These are phyloP conservation scores for Acanthopagrus latus DNA, from an alignment of 2,797 vertebrate species.

Conservation along the genomic window DNA sequence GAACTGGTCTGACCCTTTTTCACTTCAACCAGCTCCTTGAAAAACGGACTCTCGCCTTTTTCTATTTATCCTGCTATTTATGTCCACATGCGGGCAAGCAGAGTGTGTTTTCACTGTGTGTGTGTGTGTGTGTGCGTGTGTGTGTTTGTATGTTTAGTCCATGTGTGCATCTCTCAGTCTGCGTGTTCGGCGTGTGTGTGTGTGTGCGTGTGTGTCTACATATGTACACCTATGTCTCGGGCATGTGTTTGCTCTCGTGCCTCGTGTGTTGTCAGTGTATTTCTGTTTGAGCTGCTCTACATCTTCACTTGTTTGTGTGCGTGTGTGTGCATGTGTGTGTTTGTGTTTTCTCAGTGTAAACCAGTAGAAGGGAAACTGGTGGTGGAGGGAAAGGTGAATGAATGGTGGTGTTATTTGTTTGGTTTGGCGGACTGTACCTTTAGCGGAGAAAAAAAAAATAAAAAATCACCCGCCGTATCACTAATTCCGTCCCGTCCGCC, in stretches of 20 bases:
- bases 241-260: background rate
- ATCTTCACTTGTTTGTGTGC: conserved; percentile 23
- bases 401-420: conserved; percentile 81
- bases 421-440: conserved; percentile 65
- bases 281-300: conserved; percentile 39
- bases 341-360: conserved; percentile 47
- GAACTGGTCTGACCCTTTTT: conserved; percentile 64
- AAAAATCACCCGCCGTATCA: conserved; percentile 64
- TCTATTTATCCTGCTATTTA: conserved; percentile 82
- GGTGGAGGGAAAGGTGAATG: conserved; percentile 65
- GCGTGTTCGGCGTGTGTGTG: background rate
- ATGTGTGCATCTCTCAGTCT: conserved; percentile 23
- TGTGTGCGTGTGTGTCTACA: conserved; percentile 19
- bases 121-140: conserved; percentile 19
- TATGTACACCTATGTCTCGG: conserved; percentile 27
- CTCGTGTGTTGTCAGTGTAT: conserved; percentile 21
- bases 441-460: conserved; percentile 69
- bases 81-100: conserved; percentile 63
- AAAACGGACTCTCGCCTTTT: conserved; percentile 62
- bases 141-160: conserved; percentile 41
- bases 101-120: conserved; percentile 32
- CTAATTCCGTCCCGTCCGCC: conserved; percentile 71
- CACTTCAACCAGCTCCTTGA: conserved; percentile 60
- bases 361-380: conserved; percentile 44
- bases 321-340: background rate